Conservation (phyloP, 2,888 invertebrate genomes). For the Microchrysa polita region DNA sequence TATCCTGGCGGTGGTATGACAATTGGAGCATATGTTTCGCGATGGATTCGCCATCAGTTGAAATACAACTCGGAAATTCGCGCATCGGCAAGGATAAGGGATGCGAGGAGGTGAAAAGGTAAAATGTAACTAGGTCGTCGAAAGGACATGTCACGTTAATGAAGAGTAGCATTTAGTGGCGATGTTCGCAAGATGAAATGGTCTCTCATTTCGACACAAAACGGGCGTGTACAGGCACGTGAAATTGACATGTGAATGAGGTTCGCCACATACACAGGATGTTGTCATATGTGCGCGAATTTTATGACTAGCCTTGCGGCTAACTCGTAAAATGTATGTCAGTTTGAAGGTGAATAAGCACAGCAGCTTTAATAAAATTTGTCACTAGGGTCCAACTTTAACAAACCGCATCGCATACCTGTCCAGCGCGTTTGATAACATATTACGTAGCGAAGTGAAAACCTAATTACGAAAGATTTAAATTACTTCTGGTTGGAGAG, state of each 20-base stretch:
- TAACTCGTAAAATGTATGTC: slow-evolving; percentile 23
- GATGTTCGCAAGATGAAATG: not conserved
- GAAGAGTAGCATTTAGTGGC: slow-evolving; percentile 10
- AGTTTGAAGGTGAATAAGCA: not conserved
- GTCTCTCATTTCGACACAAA: not conserved
- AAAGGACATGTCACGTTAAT: not conserved
- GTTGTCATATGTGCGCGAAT: not conserved
- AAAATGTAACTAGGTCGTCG: not conserved
- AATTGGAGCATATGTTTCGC: slow-evolving; percentile 40
- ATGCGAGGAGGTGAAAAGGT: not conserved
- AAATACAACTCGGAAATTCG: slow-evolving; percentile 5
- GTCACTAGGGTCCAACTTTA: too few relatives aligned
- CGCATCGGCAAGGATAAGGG: not conserved
- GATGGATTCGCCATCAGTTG: slow-evolving; percentile 17
- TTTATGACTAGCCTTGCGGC: not conserved
- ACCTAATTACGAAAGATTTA: too few relatives aligned
- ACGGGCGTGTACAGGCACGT: not conserved
- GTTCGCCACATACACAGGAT: too few relatives aligned
- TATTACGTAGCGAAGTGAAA: too few relatives aligned
- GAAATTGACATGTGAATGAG: slow-evolving; percentile 30
- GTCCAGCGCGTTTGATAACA: too few relatives aligned
- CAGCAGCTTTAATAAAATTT: too few relatives aligned
- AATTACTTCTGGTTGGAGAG: not conserved
- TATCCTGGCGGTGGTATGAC: not conserved
- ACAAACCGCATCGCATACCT: too few relatives aligned